These are phyloP conservation scores for Acromyrmex echinatior DNA, from an alignment of 1,140 invertebrate species.

Conservation along the genomic window DNA sequence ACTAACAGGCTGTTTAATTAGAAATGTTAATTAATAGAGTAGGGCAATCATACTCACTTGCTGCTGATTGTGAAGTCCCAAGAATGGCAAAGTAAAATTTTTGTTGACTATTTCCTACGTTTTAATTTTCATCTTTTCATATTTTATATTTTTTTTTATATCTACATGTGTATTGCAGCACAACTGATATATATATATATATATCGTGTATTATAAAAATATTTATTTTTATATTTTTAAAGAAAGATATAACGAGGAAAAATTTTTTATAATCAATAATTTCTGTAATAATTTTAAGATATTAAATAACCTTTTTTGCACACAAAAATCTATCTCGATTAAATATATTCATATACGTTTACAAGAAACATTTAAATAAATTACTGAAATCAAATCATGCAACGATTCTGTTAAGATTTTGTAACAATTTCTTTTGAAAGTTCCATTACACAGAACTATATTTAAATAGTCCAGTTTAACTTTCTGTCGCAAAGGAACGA, in stretches of 20 bases:
- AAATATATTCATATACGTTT: neutral
- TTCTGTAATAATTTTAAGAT: neutral
- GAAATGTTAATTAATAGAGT: constrained; percentile 38
- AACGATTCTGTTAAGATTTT: neutral
- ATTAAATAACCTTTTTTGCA: neutral
- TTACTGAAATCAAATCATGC: neutral
- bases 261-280: neutral
- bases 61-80: neutral
- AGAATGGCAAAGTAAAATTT: neutral
- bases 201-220: neutral
- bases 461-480: neutral
- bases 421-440: neutral
- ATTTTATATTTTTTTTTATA: neutral
- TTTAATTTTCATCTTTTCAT: constrained; percentile 1
- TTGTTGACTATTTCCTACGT: neutral
- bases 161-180: neutral
- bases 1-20: constrained; percentile 19
- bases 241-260: neutral
- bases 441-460: neutral
- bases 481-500: neutral
- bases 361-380: neutral
- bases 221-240: neutral
- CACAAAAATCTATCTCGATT: neutral
- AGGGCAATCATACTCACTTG: neutral
- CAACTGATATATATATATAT: neutral